Base-by-base conservation (phyloP, 37 sponge, comb jelly and placozoan species). In the Halichondria panicea region DNA sequence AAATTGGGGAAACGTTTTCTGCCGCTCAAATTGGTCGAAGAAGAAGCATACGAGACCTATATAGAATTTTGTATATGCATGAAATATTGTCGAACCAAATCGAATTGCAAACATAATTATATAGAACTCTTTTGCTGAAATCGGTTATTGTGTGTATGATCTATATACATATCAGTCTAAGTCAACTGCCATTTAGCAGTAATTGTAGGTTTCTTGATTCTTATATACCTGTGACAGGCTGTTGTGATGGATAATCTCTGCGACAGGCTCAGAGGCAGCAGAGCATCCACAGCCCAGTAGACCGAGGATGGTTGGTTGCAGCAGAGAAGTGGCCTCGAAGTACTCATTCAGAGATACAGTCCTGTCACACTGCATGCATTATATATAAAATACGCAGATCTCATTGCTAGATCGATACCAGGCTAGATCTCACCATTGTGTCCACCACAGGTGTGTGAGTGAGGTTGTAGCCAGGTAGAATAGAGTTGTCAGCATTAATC, bases 231-330 rank as follows among this genome's bases (percentile, higher is more conserved):
- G 76, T 22, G 76, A 76, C 11, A 76, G 62, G 24, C 63, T 76
- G 64, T 64, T 63, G 3, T 76, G 63, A 36, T 76, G 76, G 15
- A 35, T 76, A 37, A 76, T 76, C 34, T 62, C 76, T 30, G 76
- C 76, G 3, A 76, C 64, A 13, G 76, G 76, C 43, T 76, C 65
- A 63, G 53, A 63, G 35, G 76, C 63, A 31, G 45, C 64, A 25
- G 76, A 76, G 13, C 76, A 76, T 43, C 76, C 76, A 76, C 76
- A 76, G n/a, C 76, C 76, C 24, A 76, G 27, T 19, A 76, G 30
- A 4, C 36, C 76, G 30, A 76, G 27, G 48, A 40, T 50, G 24
- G 46, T 30, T 12, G 63, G 34, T 28, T 40, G 22, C 9, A 27
- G 19, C 9, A 46, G 45, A 21, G 33, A 30, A 44, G 52, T 22